phyloP scores from a whole-genome alignment of 2,113 vertebrate genomes.

The zebrafish (Danio rerio) region DNA sequence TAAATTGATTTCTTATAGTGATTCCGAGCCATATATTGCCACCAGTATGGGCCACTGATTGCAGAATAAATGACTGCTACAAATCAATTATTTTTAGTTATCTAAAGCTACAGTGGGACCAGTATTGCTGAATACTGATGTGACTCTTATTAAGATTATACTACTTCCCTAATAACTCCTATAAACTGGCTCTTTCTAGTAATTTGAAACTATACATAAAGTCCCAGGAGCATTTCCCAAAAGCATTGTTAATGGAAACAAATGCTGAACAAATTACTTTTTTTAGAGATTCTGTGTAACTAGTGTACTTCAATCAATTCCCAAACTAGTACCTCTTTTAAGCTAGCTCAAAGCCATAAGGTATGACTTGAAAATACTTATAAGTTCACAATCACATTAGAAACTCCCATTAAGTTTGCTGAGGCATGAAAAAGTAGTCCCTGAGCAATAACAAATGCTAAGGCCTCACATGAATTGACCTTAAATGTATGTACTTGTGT shows the following conservation, averaged over 20 bases:
- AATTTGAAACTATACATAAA: background rate
- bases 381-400: background rate
- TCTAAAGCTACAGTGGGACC: background rate
- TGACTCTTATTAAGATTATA: background rate
- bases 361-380: background rate
- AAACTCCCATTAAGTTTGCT: background rate
- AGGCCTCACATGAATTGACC: background rate
- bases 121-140: background rate
- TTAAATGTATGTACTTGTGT: slow-evolving; percentile 11
- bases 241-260: too few species aligned
- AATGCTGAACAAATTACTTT: background rate
- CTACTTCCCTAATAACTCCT: background rate
- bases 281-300: background rate
- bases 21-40: background rate
- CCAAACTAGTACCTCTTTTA: background rate
- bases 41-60: background rate
- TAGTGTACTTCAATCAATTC: background rate
- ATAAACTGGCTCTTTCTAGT: background rate
- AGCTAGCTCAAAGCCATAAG: background rate
- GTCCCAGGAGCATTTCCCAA: too few species aligned
- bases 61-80: background rate
- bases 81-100: background rate
- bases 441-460: too few species aligned
- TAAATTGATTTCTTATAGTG: background rate
- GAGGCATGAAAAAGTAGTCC: too few species aligned